Conservation (phyloP, 1,140 invertebrate species). For the Drosophila sulfurigaster region DNA sequence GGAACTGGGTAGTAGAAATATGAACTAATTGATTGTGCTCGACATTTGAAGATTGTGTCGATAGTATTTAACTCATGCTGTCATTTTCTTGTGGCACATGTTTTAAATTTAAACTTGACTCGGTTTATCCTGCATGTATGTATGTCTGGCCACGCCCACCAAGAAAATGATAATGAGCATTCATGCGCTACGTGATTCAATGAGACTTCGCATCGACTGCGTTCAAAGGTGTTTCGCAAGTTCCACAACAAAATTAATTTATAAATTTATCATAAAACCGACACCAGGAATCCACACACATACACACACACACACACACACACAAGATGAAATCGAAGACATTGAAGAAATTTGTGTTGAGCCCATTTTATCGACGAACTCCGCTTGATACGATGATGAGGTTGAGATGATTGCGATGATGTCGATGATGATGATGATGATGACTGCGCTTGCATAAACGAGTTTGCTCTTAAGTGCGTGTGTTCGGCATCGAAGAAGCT, state of each 20-base stretch:
- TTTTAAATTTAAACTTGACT: too few relatives aligned
- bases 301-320: constrained; percentile 8
- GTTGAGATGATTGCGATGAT: not conserved
- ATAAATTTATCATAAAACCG: constrained; percentile 62
- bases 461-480: constrained; percentile 75
- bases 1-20: too few relatives aligned
- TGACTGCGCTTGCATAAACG: constrained; percentile 79
- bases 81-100: too few relatives aligned
- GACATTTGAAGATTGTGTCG: too few relatives aligned
- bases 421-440: constrained; percentile 53
- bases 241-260: constrained; percentile 48
- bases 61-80: too few relatives aligned
- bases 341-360: constrained; percentile 52
- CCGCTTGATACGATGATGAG: constrained; percentile 1
- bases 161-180: constrained; percentile 21
- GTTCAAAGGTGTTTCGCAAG: constrained; percentile 44
- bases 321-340: constrained; percentile 21
- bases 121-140: constrained; percentile 11
- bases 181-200: constrained; percentile 31
- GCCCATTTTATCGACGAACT: constrained; percentile 37
- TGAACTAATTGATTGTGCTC: too few relatives aligned
- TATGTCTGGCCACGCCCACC: constrained; percentile 39
- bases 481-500: constrained; percentile 32
- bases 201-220: not conserved
- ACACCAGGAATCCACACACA: constrained; percentile 13